Conservation (phyloP, 2,113 vertebrate genomes). For the Todiramphus saurophagus region DNA sequence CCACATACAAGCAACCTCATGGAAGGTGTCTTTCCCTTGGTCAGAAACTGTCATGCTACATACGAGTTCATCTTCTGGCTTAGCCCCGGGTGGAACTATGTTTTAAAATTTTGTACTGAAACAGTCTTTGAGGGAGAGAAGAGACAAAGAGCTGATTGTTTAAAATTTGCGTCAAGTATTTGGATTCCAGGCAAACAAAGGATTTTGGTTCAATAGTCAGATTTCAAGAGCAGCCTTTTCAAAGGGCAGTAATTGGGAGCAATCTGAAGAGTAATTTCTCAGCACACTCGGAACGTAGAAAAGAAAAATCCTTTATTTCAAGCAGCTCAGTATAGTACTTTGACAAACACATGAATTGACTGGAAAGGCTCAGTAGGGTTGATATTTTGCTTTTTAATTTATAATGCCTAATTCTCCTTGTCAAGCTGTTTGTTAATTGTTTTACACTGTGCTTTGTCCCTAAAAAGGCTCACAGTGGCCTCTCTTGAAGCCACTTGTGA, state of each 20-base stretch:
- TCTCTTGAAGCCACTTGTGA: not conserved
- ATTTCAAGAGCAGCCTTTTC: constrained; percentile 45
- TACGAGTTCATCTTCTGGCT: not conserved
- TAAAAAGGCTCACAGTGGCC: not conserved
- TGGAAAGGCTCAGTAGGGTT: constrained; percentile 4
- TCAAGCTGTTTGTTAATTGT: not conserved
- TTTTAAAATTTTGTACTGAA: not conserved
- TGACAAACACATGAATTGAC: not conserved
- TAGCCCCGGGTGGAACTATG: not conserved
- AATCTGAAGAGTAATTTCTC: constrained; percentile 54
- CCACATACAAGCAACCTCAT: rapidly evolving
- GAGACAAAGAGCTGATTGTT: constrained; percentile 29
- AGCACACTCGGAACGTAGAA: not conserved
- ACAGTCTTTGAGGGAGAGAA: not conserved
- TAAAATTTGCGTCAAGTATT: not conserved
- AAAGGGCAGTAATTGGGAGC: constrained; percentile 51
- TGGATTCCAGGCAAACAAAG: constrained; percentile 42
- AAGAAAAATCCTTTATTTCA: constrained; percentile 15
- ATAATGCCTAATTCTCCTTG: not conserved
- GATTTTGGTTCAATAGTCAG: constrained; percentile 18
- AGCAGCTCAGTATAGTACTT: not conserved
- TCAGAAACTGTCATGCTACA: not conserved
- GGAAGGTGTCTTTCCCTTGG: not conserved
- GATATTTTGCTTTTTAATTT: constrained; percentile 26
- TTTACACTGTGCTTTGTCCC: not conserved